Percentiles rank a stretch among this genome's conserved stretches.
These are phyloP conservation scores for Orthosia gracilis DNA, from an alignment of 2,888 invertebrate genomes.

Conservation along the genomic window DNA sequence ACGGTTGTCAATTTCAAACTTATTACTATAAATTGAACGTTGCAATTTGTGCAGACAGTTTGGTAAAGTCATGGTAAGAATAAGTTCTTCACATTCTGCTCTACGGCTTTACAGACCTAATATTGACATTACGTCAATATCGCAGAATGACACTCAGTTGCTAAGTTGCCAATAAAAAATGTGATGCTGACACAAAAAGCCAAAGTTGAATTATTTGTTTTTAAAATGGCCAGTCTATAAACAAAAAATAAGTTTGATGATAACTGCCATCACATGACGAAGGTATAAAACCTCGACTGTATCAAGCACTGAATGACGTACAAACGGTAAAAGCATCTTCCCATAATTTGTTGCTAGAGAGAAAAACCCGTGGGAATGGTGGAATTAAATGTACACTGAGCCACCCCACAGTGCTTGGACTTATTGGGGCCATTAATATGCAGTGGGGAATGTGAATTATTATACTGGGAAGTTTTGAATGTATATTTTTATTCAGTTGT, in stretches of 20 bases:
- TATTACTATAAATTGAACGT: slow-evolving; percentile 61
- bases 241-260: too few relatives aligned
- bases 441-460: slow-evolving; percentile 55
- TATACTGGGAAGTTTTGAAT: slow-evolving; percentile 36
- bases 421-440: slow-evolving; percentile 73
- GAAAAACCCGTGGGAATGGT: slow-evolving; percentile 76
- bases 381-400: slow-evolving; percentile 78
- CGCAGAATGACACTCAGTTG: too few relatives aligned
- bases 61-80: too few relatives aligned
- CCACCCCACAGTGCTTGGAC: slow-evolving; percentile 73
- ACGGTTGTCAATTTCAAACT: slow-evolving; percentile 26
- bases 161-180: too few relatives aligned
- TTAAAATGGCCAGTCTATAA: too few relatives aligned
- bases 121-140: too few relatives aligned
- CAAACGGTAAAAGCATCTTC: slow-evolving; percentile 45
- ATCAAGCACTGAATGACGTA: slow-evolving; percentile 50
- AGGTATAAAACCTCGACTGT: slow-evolving; percentile 5
- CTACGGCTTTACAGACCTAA: too few relatives aligned
- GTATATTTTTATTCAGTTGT: slow-evolving; percentile 15
- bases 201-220: too few relatives aligned
- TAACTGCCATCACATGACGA: too few relatives aligned
- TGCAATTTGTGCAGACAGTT: slow-evolving; percentile 52
- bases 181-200: too few relatives aligned
- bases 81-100: too few relatives aligned
- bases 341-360: slow-evolving; percentile 69